phyloP scores from a whole-genome alignment of 2,113 vertebrate genomes.

The Lamprotornis superbus region DNA sequence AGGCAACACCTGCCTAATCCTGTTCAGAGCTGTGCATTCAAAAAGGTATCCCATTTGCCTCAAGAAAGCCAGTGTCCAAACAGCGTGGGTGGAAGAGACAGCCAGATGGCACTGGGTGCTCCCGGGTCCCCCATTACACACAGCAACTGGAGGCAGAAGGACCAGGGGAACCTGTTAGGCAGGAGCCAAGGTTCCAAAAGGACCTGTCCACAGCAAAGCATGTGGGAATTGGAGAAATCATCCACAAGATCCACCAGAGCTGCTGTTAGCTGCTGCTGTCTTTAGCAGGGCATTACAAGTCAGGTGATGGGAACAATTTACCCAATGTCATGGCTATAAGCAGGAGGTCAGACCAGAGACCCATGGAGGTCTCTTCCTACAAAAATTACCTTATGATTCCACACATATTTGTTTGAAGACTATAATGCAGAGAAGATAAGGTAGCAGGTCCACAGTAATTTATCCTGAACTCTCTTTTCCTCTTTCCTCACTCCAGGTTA shows the following conservation, averaged over 20 bases:
- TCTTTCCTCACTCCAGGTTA: not conserved
- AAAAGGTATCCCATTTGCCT: not conserved
- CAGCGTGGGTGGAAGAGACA: not conserved
- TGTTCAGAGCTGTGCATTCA: not conserved
- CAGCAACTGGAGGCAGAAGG: not conserved
- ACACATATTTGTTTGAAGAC: not conserved
- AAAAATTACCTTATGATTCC: not conserved
- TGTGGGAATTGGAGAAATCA: not conserved
- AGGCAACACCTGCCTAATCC: not conserved
- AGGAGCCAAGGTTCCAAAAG: not conserved
- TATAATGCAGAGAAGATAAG: not conserved
- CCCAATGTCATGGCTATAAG: not conserved
- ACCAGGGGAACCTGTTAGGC: constrained; percentile 31
- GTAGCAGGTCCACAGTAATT: not conserved
- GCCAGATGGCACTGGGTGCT: not conserved
- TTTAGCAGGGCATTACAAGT: rapidly evolving
- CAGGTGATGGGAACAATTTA: not conserved
- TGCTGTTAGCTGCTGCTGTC: not conserved
- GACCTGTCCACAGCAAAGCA: not conserved
- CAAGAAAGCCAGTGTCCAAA: not conserved
- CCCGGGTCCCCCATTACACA: rapidly evolving
- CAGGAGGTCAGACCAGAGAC: not conserved
- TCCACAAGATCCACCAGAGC: not conserved
- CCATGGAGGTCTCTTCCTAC: not conserved
- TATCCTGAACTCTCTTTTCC: not conserved